A percentile compares a stretch with the other conserved stretches of the same genome.
These are phyloP conservation scores for Carabus problematicus DNA, from an alignment of 2,888 invertebrate species.

Conservation along the genomic window DNA sequence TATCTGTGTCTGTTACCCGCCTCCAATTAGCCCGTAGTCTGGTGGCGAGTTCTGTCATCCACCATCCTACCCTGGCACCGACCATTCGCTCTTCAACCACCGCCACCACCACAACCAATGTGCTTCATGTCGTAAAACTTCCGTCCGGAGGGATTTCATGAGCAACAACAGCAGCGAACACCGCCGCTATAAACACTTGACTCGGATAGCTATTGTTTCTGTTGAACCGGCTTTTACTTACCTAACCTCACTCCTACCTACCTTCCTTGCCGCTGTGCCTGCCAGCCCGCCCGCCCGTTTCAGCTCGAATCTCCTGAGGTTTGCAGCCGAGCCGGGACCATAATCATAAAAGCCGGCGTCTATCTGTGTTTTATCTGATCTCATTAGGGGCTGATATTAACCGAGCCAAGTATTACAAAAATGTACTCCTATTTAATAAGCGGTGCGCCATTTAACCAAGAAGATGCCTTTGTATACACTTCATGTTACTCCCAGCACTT, in stretches of 20 bases:
- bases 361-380: conserved; percentile 45
- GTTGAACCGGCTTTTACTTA: neutral
- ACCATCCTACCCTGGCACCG: neutral
- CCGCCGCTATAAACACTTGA: conserved; percentile 12
- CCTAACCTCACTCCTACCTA: neutral
- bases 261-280: neutral
- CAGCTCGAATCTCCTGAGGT: conserved; percentile 11
- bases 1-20: conserved; percentile 13
- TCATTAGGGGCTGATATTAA: conserved; percentile 44
- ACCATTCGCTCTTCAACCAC: conserved; percentile 9
- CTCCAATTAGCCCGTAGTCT: conserved; percentile 32
- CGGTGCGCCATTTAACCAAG: conserved; percentile 15
- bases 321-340: conserved; percentile 22
- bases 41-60: conserved; percentile 10
- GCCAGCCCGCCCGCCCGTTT: too few species aligned
- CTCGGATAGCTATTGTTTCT: conserved; percentile 5
- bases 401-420: conserved; percentile 38
- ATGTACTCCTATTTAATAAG: conserved; percentile 43
- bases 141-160: conserved; percentile 6
- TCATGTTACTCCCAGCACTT: neutral
- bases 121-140: neutral
- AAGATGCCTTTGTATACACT: conserved; percentile 7
- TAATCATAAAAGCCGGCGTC: conserved; percentile 45
- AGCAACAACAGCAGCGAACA: neutral
- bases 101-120: conserved; percentile 6